Evolutionary conservation across 2,888 invertebrate genomes (phyloP).

Genomic region (Salticus scenicus): DNA sequence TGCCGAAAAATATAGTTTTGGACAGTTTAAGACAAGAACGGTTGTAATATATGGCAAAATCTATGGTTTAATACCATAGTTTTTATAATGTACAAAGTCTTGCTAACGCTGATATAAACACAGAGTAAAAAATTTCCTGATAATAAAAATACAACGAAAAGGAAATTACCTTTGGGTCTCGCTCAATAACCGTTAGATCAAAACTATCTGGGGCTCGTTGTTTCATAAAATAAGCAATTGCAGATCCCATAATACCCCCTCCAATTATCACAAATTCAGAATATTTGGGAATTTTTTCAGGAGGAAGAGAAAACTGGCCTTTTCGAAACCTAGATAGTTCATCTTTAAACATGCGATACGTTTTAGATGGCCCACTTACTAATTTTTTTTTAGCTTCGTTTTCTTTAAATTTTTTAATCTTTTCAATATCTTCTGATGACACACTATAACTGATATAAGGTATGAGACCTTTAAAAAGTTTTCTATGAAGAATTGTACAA

Average conservation of each 20-base stretch:
- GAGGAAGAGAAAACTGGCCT: conserved; percentile 16
- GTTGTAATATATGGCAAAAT: no score
- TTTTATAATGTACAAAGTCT: no score
- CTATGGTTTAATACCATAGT: no score
- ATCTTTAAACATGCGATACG: conserved; percentile 34
- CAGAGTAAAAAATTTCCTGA: no score
- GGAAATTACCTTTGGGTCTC: conserved; percentile 84
- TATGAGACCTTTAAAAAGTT: not conserved
- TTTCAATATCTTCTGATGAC: conserved; percentile 43
- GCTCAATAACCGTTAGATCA: conserved; percentile 89
- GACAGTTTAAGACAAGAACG: no score
- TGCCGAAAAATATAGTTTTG: no score
- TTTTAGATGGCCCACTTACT: not conserved
- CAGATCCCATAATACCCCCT: conserved; percentile 92
- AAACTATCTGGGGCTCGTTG: conserved; percentile 83
- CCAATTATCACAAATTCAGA: conserved; percentile 91
- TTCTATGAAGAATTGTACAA: not conserved
- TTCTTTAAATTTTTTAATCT: conserved; percentile 54
- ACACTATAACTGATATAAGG: not conserved
- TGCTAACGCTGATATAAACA: no score
- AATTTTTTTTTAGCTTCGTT: not conserved
- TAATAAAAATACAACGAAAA: not conserved
- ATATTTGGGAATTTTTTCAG: conserved; percentile 48
- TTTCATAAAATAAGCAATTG: conserved; percentile 93
- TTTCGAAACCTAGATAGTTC: conserved; percentile 31